These are phyloP conservation scores for Rhinoderma darwinii DNA, from an alignment of 2,113 vertebrate genomes.

Conservation along the genomic window DNA sequence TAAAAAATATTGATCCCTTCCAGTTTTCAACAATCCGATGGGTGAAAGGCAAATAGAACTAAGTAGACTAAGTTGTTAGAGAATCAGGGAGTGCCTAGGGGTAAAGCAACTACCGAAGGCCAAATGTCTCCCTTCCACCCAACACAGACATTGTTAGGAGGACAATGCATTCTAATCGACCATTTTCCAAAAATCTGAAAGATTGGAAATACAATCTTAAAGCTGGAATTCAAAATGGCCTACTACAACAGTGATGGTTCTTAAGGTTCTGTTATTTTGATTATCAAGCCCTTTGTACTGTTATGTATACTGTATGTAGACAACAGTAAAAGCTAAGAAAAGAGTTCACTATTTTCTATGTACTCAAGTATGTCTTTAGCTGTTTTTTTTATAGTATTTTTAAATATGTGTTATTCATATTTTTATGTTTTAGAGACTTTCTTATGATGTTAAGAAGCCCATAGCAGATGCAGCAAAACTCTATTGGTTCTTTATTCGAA, in stretches of 20 bases:
- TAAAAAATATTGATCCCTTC: not conserved
- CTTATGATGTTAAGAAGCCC: constrained; percentile 76
- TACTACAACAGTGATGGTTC: too few relatives aligned
- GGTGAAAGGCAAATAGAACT: not conserved
- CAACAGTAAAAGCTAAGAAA: not conserved
- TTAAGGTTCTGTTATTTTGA: too few relatives aligned
- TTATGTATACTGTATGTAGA: not conserved
- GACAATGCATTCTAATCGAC: too few relatives aligned
- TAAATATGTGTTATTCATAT: not conserved
- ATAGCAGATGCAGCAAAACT: constrained; percentile 89
- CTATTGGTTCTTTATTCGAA: constrained; percentile 86
- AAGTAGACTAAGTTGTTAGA: too few relatives aligned
- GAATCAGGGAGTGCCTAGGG: not conserved
- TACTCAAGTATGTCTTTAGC: not conserved
- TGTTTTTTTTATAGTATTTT: not conserved
- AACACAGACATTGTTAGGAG: not conserved
- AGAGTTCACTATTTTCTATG: not conserved
- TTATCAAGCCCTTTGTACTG: not conserved
- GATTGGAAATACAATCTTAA: too few relatives aligned
- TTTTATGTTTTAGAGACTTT: constrained; percentile 72
- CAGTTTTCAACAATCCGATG: not conserved
- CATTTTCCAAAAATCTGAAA: too few relatives aligned
- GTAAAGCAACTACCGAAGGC: too few relatives aligned
- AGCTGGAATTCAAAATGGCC: too few relatives aligned
- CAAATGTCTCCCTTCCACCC: too few relatives aligned